Conservation (phyloP, 2,113 vertebrate species). For the Orientallactaga bullata region DNA sequence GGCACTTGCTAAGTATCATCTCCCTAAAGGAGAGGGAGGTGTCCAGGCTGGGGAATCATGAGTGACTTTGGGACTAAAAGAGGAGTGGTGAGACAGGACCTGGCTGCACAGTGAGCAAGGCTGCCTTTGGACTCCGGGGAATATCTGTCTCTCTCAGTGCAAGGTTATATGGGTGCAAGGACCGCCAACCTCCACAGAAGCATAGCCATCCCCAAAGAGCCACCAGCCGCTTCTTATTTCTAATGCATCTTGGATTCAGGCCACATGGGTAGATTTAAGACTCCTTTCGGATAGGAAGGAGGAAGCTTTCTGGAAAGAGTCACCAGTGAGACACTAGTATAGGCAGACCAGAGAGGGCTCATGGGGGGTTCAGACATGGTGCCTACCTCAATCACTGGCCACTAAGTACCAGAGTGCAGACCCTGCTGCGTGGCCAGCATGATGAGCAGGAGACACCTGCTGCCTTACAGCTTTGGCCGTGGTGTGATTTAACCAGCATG, state of each 20-base stretch:
- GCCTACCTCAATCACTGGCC: neutral
- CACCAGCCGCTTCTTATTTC: neutral
- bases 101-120: neutral
- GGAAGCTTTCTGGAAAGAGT: neutral
- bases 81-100: neutral
- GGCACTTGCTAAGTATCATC: neutral
- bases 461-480: neutral
- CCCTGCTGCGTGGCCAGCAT: neutral
- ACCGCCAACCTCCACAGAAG: neutral
- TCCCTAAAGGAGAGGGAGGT: neutral
- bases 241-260: neutral
- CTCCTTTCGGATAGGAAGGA: neutral
- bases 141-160: neutral
- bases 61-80: too few species aligned
- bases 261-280: neutral
- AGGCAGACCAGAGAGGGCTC: neutral
- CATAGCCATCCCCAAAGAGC: neutral
- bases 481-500: neutral
- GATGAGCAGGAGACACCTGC: neutral
- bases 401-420: neutral
- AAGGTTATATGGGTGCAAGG: rapidly evolving
- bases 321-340: neutral
- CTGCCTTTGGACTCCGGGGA: neutral
- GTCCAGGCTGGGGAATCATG: neutral
- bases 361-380: neutral